Conservation (phyloP, 2,113 vertebrate species). For the Mustelus asterias region DNA sequence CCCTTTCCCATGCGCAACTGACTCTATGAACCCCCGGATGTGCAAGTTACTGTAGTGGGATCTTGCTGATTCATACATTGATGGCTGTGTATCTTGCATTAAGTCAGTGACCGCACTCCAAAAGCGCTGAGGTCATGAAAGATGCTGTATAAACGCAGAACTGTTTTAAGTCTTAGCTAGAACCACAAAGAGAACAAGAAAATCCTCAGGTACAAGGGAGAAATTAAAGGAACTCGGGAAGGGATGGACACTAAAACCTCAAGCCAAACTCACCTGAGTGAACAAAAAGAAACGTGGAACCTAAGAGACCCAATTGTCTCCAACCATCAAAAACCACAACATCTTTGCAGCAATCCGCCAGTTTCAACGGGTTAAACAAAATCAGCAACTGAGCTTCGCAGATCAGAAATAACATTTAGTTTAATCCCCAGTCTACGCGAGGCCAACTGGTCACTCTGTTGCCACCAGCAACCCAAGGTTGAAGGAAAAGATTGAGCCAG, state of each 20-base stretch:
- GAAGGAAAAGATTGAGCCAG: neutral
- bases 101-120: too few species aligned
- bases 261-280: neutral
- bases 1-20: too few species aligned
- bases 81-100: too few species aligned
- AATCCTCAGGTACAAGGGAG: neutral
- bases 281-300: too few species aligned
- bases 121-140: too few species aligned
- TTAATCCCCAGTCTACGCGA: neutral
- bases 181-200: neutral
- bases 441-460: neutral
- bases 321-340: neutral
- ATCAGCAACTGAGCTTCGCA: neutral
- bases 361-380: neutral
- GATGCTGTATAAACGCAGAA: too few species aligned
- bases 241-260: neutral
- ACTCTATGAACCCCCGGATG: too few species aligned
- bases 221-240: neutral
- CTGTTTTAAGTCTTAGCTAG: neutral
- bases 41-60: too few species aligned
- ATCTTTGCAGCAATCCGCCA: neutral
- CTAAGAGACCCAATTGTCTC: neutral
- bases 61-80: too few species aligned
- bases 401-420: neutral
- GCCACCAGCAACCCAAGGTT: neutral